Percentiles rank a stretch among this genome's conserved stretches.
Conservation (phyloP, 1,140 invertebrate species). For the Drosophila azteca region DNA sequence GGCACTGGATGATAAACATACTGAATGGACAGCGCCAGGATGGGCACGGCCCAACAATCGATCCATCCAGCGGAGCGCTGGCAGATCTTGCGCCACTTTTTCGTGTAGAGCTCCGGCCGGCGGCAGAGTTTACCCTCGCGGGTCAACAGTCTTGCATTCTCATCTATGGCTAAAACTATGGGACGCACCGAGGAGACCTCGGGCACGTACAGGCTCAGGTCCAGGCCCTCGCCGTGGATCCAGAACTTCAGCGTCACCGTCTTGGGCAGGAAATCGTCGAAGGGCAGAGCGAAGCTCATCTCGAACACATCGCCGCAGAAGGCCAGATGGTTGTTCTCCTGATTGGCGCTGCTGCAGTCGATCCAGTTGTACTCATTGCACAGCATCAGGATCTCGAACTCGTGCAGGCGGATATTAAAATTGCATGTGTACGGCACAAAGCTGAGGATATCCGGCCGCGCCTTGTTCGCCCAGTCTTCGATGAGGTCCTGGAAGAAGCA, state of each 20-base stretch:
- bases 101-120: constrained; percentile 86
- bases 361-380: constrained; percentile 99
- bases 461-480: constrained; percentile 97
- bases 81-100: constrained; percentile 95
- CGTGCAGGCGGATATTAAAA: constrained; percentile 94
- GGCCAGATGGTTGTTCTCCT: constrained; percentile 97
- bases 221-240: constrained; percentile 97
- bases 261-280: constrained; percentile 94
- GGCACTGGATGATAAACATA: constrained; percentile 97
- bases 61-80: constrained; percentile 92
- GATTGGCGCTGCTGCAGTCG: constrained; percentile 96
- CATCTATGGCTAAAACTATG: constrained; percentile 92
- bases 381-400: constrained; percentile 97
- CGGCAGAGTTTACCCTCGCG: constrained; percentile 88
- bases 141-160: constrained; percentile 93
- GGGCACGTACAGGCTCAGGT: constrained; percentile 94
- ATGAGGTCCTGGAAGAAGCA: constrained; percentile 97
- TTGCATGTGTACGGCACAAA: constrained; percentile 99
- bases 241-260: constrained; percentile 95
- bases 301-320: constrained; percentile 97
- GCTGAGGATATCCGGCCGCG: constrained; percentile 94
- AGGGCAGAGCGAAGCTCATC: constrained; percentile 95
- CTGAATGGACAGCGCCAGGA: constrained; percentile 94
- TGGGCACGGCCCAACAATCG: constrained; percentile 97
- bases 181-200: constrained; percentile 95